These are phyloP conservation scores for Xestia sexstrigata DNA, from an alignment of 2,888 invertebrate species.

Conservation along the genomic window DNA sequence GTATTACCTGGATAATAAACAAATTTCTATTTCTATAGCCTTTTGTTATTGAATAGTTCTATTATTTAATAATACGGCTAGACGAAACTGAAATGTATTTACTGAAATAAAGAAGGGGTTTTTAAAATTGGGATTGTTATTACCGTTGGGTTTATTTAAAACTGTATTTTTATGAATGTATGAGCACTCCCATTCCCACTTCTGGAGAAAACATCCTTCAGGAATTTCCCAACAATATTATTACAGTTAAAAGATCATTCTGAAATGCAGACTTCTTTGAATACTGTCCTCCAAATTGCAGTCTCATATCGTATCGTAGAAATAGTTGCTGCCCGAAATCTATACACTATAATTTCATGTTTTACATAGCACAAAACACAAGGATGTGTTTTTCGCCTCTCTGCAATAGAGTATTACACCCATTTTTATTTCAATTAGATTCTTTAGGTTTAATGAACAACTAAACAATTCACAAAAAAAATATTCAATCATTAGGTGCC, in stretches of 20 bases:
- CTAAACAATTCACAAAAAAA: no score
- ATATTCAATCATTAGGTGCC: no score
- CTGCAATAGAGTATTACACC: no score
- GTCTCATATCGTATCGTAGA: neutral
- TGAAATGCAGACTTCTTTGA: neutral
- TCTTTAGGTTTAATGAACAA: no score
- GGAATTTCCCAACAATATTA: no score
- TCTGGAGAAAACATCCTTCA: no score
- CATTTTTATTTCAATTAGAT: no score
- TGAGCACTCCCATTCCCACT: no score
- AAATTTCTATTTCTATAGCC: no score
- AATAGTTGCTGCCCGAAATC: no score
- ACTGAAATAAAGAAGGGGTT: neutral
- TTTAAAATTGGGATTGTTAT: neutral
- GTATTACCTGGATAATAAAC: no score
- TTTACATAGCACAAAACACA: neutral
- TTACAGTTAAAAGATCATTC: neutral
- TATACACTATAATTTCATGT: neutral
- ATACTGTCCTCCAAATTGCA: neutral
- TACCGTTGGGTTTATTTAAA: neutral
- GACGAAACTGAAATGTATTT: neutral
- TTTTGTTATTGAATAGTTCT: slow-evolving; percentile 5
- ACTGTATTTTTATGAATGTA: neutral
- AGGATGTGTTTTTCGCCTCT: neutral
- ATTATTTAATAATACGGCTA: slow-evolving; percentile 1